Evolutionary conservation across 2,113 vertebrate genomes (phyloP).

Genomic region (Scatophagus argus): DNA sequence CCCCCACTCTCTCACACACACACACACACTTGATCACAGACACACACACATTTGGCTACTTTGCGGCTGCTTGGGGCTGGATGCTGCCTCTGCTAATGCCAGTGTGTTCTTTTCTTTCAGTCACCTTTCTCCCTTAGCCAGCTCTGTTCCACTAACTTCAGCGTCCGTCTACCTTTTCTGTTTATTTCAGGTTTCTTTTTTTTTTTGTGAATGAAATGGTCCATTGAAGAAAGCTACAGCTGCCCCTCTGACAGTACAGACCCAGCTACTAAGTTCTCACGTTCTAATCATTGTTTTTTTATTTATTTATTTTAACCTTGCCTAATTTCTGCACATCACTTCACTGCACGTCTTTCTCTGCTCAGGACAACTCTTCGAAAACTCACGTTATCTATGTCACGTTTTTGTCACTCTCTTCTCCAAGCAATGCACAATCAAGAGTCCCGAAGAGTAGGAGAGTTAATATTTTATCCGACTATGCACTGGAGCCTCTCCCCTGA

Average conservation of each 20-base stretch:
- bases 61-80: slow-evolving; percentile 41
- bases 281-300: neutral
- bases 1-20: neutral
- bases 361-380: neutral
- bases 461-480: slow-evolving; percentile 1
- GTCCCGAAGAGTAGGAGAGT: neutral
- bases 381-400: neutral
- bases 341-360: neutral
- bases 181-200: slow-evolving; percentile 17
- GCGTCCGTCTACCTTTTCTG: neutral
- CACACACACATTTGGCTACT: slow-evolving; percentile 24
- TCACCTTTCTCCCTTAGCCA: slow-evolving; percentile 8
- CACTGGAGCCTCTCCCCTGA: neutral
- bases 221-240: slow-evolving; percentile 19
- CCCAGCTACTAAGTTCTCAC: neutral
- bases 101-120: slow-evolving; percentile 26
- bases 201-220: slow-evolving; percentile 27
- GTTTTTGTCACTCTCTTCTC: neutral
- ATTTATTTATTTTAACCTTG: no score
- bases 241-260: neutral
- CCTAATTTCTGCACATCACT: slow-evolving; percentile 10
- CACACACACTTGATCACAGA: slow-evolving; percentile 21
- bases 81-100: slow-evolving; percentile 30
- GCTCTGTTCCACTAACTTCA: neutral
- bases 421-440: neutral